These are phyloP conservation scores for Thunnus thynnus DNA, from an alignment of 2,113 vertebrate species.

Conservation along the genomic window DNA sequence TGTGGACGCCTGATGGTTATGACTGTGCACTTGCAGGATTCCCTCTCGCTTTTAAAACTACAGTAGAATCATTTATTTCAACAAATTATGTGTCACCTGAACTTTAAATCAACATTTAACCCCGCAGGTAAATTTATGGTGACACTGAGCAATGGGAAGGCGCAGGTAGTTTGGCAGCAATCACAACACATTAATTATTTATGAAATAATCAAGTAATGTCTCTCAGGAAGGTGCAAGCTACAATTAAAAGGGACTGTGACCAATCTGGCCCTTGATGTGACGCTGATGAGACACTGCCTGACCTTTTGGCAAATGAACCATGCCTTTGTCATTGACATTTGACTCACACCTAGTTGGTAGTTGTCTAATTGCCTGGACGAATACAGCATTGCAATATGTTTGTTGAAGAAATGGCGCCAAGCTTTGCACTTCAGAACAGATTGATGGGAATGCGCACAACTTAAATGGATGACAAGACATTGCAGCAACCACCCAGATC, in stretches of 20 bases:
- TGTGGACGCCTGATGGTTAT: slow-evolving; percentile 17
- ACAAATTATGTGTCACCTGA: slow-evolving; percentile 39
- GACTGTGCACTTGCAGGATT: slow-evolving; percentile 41
- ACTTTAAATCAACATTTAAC: slow-evolving; percentile 59
- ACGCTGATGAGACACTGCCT: slow-evolving; percentile 65
- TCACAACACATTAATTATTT: slow-evolving; percentile 70
- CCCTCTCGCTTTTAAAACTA: slow-evolving; percentile 21
- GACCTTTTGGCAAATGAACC: slow-evolving; percentile 67
- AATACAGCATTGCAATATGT: slow-evolving; percentile 31
- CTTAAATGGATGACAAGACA: slow-evolving; percentile 57
- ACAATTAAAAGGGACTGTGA: slow-evolving; percentile 51
- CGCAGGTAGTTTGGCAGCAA: slow-evolving; percentile 57
- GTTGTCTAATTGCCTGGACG: slow-evolving; percentile 34
- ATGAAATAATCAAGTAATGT: slow-evolving; percentile 69
- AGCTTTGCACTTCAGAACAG: slow-evolving; percentile 24
- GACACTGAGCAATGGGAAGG: slow-evolving; percentile 28
- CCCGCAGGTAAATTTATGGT: slow-evolving; percentile 30
- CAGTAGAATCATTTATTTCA: slow-evolving; percentile 40
- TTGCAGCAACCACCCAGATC: slow-evolving; percentile 44
- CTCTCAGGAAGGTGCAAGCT: slow-evolving; percentile 51
- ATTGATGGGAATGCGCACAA: slow-evolving; percentile 33
- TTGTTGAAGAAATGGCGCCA: slow-evolving; percentile 26
- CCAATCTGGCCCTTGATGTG: slow-evolving; percentile 56
- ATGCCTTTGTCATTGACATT: slow-evolving; percentile 57
- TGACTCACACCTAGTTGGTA: slow-evolving; percentile 44